These are phyloP conservation scores for Meloe dianella DNA, from an alignment of 2,888 invertebrate genomes.

Conservation along the genomic window DNA sequence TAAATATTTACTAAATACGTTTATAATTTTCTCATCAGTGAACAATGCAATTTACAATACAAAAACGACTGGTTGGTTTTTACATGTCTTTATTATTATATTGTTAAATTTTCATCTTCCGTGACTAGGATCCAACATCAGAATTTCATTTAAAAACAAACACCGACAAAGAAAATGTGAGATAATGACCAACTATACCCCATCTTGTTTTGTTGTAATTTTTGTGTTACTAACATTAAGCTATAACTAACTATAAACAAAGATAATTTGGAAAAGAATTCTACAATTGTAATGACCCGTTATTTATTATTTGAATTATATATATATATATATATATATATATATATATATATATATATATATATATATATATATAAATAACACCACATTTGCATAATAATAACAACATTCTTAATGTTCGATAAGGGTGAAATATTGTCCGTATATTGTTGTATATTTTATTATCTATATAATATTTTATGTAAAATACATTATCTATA, in stretches of 20 bases:
- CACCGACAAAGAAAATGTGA: conserved; percentile 11
- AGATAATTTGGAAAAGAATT: neutral
- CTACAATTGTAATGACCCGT: neutral
- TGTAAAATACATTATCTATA: neutral
- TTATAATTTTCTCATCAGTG: conserved; percentile 27
- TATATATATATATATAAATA: too few species aligned
- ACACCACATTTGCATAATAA: neutral
- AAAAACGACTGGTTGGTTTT: conserved; percentile 23
- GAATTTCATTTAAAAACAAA: conserved; percentile 19
- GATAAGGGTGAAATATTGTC: neutral
- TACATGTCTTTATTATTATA: conserved; percentile 27
- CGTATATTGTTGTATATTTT: neutral
- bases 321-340: too few species aligned
- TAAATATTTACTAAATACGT: conserved; percentile 20
- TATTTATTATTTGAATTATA: too few species aligned
- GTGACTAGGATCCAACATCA: conserved; percentile 8
- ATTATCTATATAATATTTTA: conserved; percentile 8
- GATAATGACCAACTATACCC: conserved; percentile 1
- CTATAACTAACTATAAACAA: neutral
- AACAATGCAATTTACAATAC: conserved; percentile 22
- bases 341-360: too few species aligned
- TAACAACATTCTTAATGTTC: neutral
- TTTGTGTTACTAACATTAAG: neutral
- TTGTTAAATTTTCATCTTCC: conserved; percentile 17
- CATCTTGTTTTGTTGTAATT: neutral